Evolutionary conservation across 2,888 invertebrate genomes (phyloP).

Genomic region (Crossocerus cetratus): DNA sequence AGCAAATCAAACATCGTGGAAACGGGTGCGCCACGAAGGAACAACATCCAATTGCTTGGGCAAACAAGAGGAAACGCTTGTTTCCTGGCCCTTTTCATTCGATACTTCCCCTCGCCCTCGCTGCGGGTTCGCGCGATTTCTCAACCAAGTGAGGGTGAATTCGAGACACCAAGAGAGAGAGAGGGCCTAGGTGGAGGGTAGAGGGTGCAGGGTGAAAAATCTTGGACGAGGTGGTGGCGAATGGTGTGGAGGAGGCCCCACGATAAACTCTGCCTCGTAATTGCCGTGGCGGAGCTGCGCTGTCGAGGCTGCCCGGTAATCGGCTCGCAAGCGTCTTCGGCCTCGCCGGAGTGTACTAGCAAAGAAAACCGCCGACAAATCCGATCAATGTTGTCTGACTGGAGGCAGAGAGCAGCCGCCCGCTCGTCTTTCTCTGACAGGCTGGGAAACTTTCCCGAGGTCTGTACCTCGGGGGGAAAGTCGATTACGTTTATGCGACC

Average conservation of each 20-base stretch:
- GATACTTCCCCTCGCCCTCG: not conserved
- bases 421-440: not conserved
- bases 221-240: not conserved
- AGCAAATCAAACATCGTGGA: too few species aligned
- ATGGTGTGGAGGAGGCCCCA: constrained; percentile 20
- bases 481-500: constrained; percentile 4
- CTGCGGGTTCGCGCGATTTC: not conserved
- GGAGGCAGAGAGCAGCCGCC: not conserved
- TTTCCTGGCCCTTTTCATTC: constrained; percentile 24
- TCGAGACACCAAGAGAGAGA: too few species aligned
- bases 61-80: constrained; percentile 32
- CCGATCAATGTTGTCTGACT: constrained; percentile 39
- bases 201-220: too few species aligned
- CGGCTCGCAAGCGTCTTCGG: constrained; percentile 27
- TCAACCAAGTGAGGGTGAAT: too few species aligned
- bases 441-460: not conserved
- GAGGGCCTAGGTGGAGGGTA: too few species aligned
- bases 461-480: not conserved
- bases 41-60: not conserved
- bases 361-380: constrained; percentile 50
- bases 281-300: constrained; percentile 37
- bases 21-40: constrained; percentile 4
- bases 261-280: constrained; percentile 45
- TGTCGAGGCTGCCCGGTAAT: constrained; percentile 35
- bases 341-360: constrained; percentile 27